These are phyloP conservation scores for Limnephilus auricula DNA, from an alignment of 2,888 invertebrate genomes.

Conservation along the genomic window DNA sequence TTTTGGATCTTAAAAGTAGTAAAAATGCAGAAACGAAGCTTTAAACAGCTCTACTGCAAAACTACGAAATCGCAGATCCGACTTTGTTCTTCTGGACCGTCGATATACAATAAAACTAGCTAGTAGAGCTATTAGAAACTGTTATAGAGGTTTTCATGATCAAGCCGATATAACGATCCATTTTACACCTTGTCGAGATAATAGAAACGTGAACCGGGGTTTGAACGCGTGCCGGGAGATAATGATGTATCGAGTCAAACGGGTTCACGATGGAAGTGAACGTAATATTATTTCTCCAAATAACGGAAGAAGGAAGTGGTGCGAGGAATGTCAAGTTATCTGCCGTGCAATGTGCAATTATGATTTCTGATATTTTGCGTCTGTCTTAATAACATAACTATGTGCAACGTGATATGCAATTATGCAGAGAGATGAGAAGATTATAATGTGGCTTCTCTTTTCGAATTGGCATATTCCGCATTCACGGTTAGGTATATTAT, in stretches of 20 bases:
- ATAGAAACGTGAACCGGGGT: not conserved
- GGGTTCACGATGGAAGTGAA: slow-evolving; percentile 10
- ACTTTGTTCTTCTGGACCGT: no score
- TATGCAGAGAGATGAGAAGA: not conserved
- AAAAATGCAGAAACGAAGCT: no score
- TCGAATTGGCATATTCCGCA: not conserved
- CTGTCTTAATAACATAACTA: not conserved
- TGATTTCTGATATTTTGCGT: not conserved
- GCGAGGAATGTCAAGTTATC: not conserved
- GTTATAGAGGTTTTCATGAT: not conserved
- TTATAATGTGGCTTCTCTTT: not conserved
- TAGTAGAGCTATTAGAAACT: not conserved
- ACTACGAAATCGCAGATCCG: no score
- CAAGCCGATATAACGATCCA: not conserved
- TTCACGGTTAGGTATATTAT: not conserved
- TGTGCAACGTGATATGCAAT: not conserved
- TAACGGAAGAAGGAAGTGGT: slow-evolving; percentile 22
- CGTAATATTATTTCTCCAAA: slow-evolving; percentile 12
- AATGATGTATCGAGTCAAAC: not conserved
- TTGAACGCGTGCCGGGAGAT: not conserved
- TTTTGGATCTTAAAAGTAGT: no score
- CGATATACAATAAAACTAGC: no score
- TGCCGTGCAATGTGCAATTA: not conserved
- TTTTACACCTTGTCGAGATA: not conserved
- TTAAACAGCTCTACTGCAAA: no score